Base-by-base conservation (phyloP, 2,888 invertebrate genomes). In the Plemyria rubiginata region DNA sequence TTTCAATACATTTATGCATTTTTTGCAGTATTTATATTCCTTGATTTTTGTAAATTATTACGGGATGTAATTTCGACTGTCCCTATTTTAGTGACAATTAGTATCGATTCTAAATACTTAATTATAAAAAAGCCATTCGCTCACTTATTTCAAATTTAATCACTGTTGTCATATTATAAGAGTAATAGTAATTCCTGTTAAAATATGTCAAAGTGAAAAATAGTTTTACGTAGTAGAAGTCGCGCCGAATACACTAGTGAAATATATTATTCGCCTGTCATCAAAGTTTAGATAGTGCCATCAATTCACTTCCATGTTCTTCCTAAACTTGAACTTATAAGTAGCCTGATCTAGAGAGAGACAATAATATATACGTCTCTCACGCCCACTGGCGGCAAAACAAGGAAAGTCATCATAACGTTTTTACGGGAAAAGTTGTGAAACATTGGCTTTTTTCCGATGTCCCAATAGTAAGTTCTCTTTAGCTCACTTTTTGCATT, bases 261-360 rank as follows among this genome's bases (percentile, higher is more conserved):
- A 22, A 22, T 22, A 22, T 22, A 22, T 22, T 22, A 22, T 22
- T 22, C 22, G 22, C 3, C 4, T 41, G 5, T n/a, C 0, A 46
- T 16, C 40, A 48, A 38, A 55, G 13, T 55, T 54, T 54, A n/a
- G 9, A 38, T 55, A 22, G 32, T 55, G 28, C 28, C 36, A 51
- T 60, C 43, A 51, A 22, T 22, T 22, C 22, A 22, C 22, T 22
- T 55, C 55, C 55, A 60, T 48, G 28, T 45, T 13, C 49, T 43
- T 45, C 36, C 41, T 49, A 22, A 60, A 60, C 54, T 55, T 36
- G 29, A 51, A 55, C 54, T 55, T 28, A 60, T 60, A 55, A 60
- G 54, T 51, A 55, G 43, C 38, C 46, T 15, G 43, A 58, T 53
- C 48, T 59, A 52, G 60, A 60, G 51, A 8, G 54, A 46, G 60